These are phyloP conservation scores for Pristionchus fissidentatus DNA, from an alignment of 2,888 invertebrate genomes.

Conservation along the genomic window DNA sequence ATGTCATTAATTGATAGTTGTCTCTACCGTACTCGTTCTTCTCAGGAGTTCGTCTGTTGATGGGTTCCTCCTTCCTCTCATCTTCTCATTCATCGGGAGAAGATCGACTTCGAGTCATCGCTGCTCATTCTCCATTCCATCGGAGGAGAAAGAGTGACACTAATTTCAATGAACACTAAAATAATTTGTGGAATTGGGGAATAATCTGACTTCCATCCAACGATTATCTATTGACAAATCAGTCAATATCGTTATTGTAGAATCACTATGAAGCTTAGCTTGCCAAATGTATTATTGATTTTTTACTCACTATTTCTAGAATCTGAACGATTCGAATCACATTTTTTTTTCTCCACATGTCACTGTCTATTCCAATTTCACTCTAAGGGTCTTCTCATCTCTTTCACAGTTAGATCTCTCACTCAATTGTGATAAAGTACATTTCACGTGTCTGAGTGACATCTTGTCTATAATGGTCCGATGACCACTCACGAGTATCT, in stretches of 20 bases:
- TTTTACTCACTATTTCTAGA: too few relatives aligned
- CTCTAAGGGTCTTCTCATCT: not conserved
- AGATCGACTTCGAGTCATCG: constrained; percentile 1
- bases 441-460: too few relatives aligned
- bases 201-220: not conserved
- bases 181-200: too few relatives aligned
- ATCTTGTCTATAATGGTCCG: not conserved
- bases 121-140: constrained; percentile 43
- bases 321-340: constrained; percentile 30
- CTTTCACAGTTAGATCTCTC: constrained; percentile 1
- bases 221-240: not conserved
- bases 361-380: not conserved
- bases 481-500: constrained; percentile 19
- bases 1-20: not conserved
- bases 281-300: not conserved
- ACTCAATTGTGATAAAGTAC: constrained; percentile 29
- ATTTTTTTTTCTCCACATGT: constrained; percentile 10
- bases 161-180: constrained; percentile 40
- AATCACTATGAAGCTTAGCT: not conserved
- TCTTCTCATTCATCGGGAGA: constrained; percentile 3
- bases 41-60: constrained; percentile 43
- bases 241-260: not conserved
- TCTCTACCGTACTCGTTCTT: not conserved
- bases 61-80: constrained; percentile 21
- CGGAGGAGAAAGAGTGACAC: constrained; percentile 46